Base-by-base conservation (phyloP, 2,113 vertebrate species). In the Pelvicachromis taeniatus region DNA sequence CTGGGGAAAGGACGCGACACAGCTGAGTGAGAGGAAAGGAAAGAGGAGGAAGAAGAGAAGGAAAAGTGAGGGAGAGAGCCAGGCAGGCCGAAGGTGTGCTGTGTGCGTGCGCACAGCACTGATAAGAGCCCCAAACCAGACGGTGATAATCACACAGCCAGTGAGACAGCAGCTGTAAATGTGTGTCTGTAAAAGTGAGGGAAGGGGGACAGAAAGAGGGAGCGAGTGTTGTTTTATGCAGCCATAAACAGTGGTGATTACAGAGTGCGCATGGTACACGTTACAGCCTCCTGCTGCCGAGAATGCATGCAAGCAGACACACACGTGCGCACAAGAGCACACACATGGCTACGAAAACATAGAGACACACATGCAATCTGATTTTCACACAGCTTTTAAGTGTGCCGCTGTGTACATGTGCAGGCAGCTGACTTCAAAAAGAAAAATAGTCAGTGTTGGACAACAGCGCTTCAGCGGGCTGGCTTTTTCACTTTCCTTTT, bases 1-100 rank as follows among this genome's bases (percentile, higher is more conserved):
- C 95, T 93, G 95, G 91, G 91, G 92, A 94, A 95, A 94, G 93
- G 94, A 96, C 94, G 93, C 35, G 33, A 85, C n/a, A 14, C 79
- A 40, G 77, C 81, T 6, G 73, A 84, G 80, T 31, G 1, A 58
- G 52, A 56, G 35, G 12, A 17, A 5, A 11, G 35, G 56, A 78
- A 45, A 21, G n/a, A 53, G 1, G n/a, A 11, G 52, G 54, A 19
- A 52, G 40, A 23, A 58, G 45, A 53, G n/a, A 42, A 77, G 58
- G 53, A 80, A 54, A 68, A 78, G 61, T 26, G 58, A 77, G 1
- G 6, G 56, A 82, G 73, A 58, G 77, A 83, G 86, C 2, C 10
- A 2, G 16, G 5, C 61, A 91, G 61, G 54, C 58, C 3, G 10
- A 82, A 78, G 78, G 79, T 87, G 85, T 82, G 54, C 63, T 78